phyloP scores from a whole-genome alignment of 1,140 invertebrate genomes.

The Microvelia longipes region DNA sequence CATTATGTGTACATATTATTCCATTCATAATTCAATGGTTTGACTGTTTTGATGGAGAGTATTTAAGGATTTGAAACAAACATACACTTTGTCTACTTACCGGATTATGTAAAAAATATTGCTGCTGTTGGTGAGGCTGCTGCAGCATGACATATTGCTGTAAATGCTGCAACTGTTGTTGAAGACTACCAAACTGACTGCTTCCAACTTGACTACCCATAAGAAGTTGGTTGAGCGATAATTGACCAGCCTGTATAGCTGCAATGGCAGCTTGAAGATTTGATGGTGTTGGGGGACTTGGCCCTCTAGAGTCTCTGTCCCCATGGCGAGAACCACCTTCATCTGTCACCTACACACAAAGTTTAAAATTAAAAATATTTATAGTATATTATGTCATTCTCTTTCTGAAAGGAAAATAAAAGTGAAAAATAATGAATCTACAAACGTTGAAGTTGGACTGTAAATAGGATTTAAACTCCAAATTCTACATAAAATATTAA shows the following conservation, averaged over 20 bases:
- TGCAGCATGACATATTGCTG: conserved; percentile 60
- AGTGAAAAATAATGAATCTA: too few relatives aligned
- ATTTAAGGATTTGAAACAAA: background rate
- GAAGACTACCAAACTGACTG: conserved; percentile 37
- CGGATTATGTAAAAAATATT: conserved; percentile 68
- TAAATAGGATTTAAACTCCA: too few relatives aligned
- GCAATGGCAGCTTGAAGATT: conserved; percentile 29
- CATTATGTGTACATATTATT: too few relatives aligned
- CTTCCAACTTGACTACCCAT: conserved; percentile 32
- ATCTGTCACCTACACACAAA: background rate
- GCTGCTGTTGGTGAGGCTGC: conserved; percentile 41
- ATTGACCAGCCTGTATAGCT: conserved; percentile 45
- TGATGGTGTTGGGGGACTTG: conserved; percentile 5
- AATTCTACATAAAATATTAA: too few relatives aligned
- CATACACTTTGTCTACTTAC: too few relatives aligned
- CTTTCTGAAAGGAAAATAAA: too few relatives aligned
- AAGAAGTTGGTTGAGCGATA: conserved; percentile 39
- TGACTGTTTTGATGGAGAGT: too few relatives aligned
- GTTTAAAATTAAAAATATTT: background rate
- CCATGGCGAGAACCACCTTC: background rate
- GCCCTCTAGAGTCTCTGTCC: background rate
- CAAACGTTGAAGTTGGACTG: too few relatives aligned
- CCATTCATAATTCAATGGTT: too few relatives aligned
- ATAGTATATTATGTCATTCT: too few relatives aligned
- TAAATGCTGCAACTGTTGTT: conserved; percentile 46